Evolutionary conservation across 2,888 invertebrate genomes (phyloP).

Genomic region (Caenorhabditis sp.): DNA sequence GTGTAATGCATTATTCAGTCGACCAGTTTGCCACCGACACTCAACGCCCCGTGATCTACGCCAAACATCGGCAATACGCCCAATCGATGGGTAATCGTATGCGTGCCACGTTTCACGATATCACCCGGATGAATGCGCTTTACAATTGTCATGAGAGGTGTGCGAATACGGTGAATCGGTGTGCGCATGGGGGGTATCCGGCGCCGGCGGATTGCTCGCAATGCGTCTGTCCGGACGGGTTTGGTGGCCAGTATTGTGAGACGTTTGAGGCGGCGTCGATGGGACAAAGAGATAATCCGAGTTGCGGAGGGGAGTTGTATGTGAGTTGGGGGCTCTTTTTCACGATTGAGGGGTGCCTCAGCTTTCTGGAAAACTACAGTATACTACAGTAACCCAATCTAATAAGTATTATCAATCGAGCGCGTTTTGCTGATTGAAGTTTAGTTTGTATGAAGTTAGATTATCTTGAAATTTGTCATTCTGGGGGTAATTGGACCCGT

Average conservation of each 20-base stretch:
- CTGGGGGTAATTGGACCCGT: too few relatives aligned
- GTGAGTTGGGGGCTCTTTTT: constrained; percentile 4
- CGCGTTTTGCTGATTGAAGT: too few relatives aligned
- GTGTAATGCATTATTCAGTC: constrained; percentile 54
- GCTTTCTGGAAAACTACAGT: not conserved
- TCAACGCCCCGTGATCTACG: constrained; percentile 41
- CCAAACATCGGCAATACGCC: constrained; percentile 32
- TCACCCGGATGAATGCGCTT: constrained; percentile 43
- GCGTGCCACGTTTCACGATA: constrained; percentile 49
- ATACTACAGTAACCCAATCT: too few relatives aligned
- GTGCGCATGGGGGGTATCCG: constrained; percentile 47
- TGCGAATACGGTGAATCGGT: constrained; percentile 28
- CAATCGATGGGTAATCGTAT: constrained; percentile 53
- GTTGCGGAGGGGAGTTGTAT: constrained; percentile 34
- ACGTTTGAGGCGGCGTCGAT: constrained; percentile 46
- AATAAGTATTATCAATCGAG: too few relatives aligned
- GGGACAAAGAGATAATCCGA: constrained; percentile 32
- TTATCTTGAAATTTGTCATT: too few relatives aligned
- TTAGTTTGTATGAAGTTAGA: too few relatives aligned
- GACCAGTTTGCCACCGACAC: constrained; percentile 42
- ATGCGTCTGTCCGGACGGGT: constrained; percentile 62
- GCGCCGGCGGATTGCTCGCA: constrained; percentile 58
- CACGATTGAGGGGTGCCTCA: not conserved
- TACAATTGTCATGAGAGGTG: constrained; percentile 49
- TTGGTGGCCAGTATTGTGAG: constrained; percentile 56